Base-by-base conservation (phyloP, 1,140 invertebrate genomes). In the Pentalonia nigronervosa region DNA sequence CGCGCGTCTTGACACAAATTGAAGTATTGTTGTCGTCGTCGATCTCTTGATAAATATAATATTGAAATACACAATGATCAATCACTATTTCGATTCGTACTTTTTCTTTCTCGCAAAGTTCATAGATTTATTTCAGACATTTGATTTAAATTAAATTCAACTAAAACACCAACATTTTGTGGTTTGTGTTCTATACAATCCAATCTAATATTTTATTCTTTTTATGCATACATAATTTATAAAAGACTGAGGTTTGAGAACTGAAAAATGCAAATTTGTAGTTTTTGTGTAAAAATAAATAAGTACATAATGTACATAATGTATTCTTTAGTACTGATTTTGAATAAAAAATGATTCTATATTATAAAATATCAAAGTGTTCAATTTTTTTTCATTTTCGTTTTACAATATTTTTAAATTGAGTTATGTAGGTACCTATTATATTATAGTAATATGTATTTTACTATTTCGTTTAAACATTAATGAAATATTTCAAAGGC, bases 11-110 rank as follows among this genome's bases (percentile, higher is more conserved):
- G 36, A 45, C 36, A 45, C 41, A 45, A 86, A 45, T 86, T 45
- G 83, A 86, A 86, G 83, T 41, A 86, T 83, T 36, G 34, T 86
- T 21, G 76, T 84, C 9, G 9, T 86, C 41, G 23, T 30, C 83
- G 36, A 86, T 84, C 83, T 86, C 25, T 41, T 45, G 36, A 45
- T 86, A 86, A 83, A 41, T 83, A 83, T 83, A 83, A 76, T 76
- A n/a, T 76, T 6, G 14, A 76, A 76, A n/a, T 4, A 67, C 30
- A n/a, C 60, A 76, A n/a, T 34, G 30, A 76, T 76, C 30, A 76
- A 76, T 76, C 60, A 76, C n/a, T 17, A 76, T 76, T 76, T n/a
- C n/a, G 14, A 17, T 76, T 76, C n/a, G 7, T 34, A 76, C 4
- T 76, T 76, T n/a, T 76, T n/a, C 4, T 17, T 67, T 14, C 14